A percentile compares a stretch with the other conserved stretches of the same genome.
These are phyloP conservation scores for Drosophila rufa DNA, from an alignment of 1,140 invertebrate species.

Conservation along the genomic window DNA sequence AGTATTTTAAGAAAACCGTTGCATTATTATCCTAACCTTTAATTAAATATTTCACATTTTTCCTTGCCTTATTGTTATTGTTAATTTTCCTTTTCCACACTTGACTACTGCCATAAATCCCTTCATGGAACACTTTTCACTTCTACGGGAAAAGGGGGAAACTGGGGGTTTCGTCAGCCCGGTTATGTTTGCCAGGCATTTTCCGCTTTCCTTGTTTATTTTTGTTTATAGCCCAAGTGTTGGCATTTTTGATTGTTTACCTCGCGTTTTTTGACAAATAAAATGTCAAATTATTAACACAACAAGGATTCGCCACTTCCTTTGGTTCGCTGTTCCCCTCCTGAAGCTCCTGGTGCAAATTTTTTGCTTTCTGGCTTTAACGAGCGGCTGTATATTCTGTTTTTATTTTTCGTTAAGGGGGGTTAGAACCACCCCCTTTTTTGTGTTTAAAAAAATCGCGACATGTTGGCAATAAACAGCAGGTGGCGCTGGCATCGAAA, in stretches of 20 bases:
- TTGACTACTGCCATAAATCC: conserved; percentile 30
- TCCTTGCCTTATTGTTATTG: not conserved
- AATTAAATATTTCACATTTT: conserved; percentile 4
- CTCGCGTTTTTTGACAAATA: conserved; percentile 68
- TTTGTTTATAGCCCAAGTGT: conserved; percentile 49
- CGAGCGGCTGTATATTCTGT: conserved; percentile 20
- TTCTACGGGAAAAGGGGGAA: conserved; percentile 7
- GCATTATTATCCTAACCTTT: not conserved
- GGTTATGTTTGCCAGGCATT: conserved; percentile 8
- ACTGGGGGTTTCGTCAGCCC: conserved; percentile 1
- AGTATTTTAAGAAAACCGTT: not conserved
- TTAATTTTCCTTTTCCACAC: conserved; percentile 18
- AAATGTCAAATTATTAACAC: conserved; percentile 81
- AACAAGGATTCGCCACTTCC: conserved; percentile 36
- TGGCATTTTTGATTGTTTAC: conserved; percentile 59
- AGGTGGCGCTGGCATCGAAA: conserved; percentile 63
- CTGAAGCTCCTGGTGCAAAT: not conserved
- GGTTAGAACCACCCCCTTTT: conserved; percentile 30
- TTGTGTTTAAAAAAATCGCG: conserved; percentile 60
- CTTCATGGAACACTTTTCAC: conserved; percentile 34
- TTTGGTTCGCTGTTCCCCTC: not conserved
- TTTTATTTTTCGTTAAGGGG: conserved; percentile 12
- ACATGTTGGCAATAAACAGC: conserved; percentile 82
- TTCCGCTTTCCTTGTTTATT: conserved; percentile 25
- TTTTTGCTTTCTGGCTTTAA: conserved; percentile 20